Percentiles rank a stretch among this genome's conserved stretches.
These are phyloP conservation scores for Mythimna pallens DNA, from an alignment of 2,888 invertebrate genomes.

Conservation along the genomic window DNA sequence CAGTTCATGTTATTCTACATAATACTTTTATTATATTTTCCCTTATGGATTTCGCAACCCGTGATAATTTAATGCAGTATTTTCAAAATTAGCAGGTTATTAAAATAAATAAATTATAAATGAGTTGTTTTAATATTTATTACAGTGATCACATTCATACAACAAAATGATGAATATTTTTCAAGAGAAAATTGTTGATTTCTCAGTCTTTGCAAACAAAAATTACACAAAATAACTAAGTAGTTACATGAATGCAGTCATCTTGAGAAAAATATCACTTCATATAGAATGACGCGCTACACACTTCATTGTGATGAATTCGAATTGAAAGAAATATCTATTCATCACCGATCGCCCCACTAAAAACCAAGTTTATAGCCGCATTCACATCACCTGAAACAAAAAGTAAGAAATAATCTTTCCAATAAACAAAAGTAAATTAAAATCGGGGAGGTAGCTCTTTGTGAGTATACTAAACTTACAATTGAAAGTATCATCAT, in stretches of 20 bases:
- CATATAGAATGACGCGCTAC: slow-evolving; percentile 11
- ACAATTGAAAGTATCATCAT: too few relatives aligned
- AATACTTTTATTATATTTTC: slow-evolving; percentile 70
- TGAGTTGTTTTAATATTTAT: slow-evolving; percentile 52
- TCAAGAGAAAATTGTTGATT: slow-evolving; percentile 32
- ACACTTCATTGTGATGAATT: slow-evolving; percentile 27
- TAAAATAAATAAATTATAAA: slow-evolving; percentile 58
- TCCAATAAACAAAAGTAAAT: not conserved
- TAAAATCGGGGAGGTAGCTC: not conserved
- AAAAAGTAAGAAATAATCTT: slow-evolving; percentile 9
- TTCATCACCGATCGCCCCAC: slow-evolving; percentile 84
- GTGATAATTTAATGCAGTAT: slow-evolving; percentile 78
- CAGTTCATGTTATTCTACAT: slow-evolving; percentile 47
- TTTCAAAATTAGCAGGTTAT: slow-evolving; percentile 76
- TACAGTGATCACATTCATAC: slow-evolving; percentile 50
- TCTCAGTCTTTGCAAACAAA: slow-evolving; percentile 42
- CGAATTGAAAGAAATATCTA: slow-evolving; percentile 54
- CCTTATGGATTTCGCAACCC: slow-evolving; percentile 79
- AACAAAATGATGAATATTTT: slow-evolving; percentile 36
- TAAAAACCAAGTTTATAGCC: slow-evolving; percentile 97
- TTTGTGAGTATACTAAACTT: not conserved
- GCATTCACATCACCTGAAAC: slow-evolving; percentile 96
- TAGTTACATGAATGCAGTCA: slow-evolving; percentile 28
- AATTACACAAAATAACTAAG: slow-evolving; percentile 31
- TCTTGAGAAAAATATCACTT: slow-evolving; percentile 32